Percentiles rank a stretch among this genome's conserved stretches.
Evolutionary conservation across 2,888 invertebrate genomes (phyloP).

Genomic region (Elysia crispata): DNA sequence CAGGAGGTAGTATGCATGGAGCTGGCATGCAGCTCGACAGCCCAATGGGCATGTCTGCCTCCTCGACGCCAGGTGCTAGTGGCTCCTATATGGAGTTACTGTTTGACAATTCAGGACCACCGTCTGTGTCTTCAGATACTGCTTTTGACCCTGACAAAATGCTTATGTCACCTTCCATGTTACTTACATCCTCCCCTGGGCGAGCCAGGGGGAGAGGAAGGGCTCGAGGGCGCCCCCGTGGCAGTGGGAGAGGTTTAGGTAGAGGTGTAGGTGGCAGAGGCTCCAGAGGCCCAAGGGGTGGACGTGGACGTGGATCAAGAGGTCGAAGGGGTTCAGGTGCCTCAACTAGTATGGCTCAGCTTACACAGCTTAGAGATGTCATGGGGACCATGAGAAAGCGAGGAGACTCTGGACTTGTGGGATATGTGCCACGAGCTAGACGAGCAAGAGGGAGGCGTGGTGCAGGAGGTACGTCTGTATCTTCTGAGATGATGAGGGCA

Average conservation of each 20-base stretch:
- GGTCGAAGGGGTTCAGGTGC: conserved; percentile 30
- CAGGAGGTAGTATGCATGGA: not conserved
- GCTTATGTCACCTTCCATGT: conserved; percentile 5
- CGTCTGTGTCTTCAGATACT: conserved; percentile 24
- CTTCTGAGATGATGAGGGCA: conserved; percentile 7
- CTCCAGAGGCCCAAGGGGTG: conserved; percentile 26
- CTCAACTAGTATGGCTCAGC: not conserved
- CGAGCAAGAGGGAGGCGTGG: too few species aligned
- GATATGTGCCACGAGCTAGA: not conserved
- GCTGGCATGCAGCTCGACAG: not conserved
- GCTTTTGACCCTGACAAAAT: not conserved
- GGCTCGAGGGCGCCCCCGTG: conserved; percentile 43
- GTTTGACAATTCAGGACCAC: conserved; percentile 41
- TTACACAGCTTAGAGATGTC: conserved; percentile 30
- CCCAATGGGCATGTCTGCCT: conserved; percentile 5
- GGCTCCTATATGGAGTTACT: conserved; percentile 42
- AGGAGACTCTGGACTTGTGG: not conserved
- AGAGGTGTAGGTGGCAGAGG: conserved; percentile 30
- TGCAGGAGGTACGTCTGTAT: too few species aligned
- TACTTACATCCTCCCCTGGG: not conserved
- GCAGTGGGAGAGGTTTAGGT: conserved; percentile 43
- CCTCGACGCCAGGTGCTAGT: conserved; percentile 11
- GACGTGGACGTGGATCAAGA: conserved; percentile 37
- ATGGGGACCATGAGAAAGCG: conserved; percentile 14
- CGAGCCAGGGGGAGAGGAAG: conserved; percentile 42